Evolutionary conservation across 1,140 invertebrate genomes (phyloP), one percentile per base, ranked within the genome.

Genomic region (Macrocentrus cingulum): DNA sequence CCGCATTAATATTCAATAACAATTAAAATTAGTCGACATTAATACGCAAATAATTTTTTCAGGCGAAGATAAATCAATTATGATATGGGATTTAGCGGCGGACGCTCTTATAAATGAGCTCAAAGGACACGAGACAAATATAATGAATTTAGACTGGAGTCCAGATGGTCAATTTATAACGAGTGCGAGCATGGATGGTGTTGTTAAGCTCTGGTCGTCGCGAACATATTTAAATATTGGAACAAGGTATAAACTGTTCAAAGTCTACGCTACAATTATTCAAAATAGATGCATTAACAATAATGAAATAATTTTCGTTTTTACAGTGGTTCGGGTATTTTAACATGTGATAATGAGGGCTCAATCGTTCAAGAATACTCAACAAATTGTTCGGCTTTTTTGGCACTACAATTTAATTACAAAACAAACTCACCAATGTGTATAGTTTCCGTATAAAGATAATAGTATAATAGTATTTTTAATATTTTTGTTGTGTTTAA

Each of bases 11-110:
- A n/a, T n/a, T n/a, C n/a, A n/a, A n/a, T n/a, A n/a, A n/a, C n/a
- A n/a, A n/a, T n/a, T n/a, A n/a, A n/a, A n/a, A n/a, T n/a, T n/a
- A n/a, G n/a, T n/a, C n/a, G n/a, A 29, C 29, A 15, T 25, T 25
- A 18, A 39, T 16, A 5, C 9, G 8, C 22, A 59, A 22, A 1
- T 42, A 39, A 61, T 16, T 55, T 52, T 49, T 64, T 32, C 57
- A 86, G 86, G 87, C 41, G 87, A 88, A 63, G 88, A 89, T 67
- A 79, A 83, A 62, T 72, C 74, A 44, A 82, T 91, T 46, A 77
- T 80, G 58, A 80, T 90, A 52, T 91, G 88, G 88, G 88, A 90
- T 70, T 72, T 91, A 54, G 80, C 82, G 5, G 79, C 83, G 45
- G 86, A 86, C 46, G 75, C 78, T 51, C 63, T 86, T 45, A 55